These are phyloP conservation scores for Lycodopsis pacificus DNA, from an alignment of 2,797 vertebrate species.

Conservation along the genomic window DNA sequence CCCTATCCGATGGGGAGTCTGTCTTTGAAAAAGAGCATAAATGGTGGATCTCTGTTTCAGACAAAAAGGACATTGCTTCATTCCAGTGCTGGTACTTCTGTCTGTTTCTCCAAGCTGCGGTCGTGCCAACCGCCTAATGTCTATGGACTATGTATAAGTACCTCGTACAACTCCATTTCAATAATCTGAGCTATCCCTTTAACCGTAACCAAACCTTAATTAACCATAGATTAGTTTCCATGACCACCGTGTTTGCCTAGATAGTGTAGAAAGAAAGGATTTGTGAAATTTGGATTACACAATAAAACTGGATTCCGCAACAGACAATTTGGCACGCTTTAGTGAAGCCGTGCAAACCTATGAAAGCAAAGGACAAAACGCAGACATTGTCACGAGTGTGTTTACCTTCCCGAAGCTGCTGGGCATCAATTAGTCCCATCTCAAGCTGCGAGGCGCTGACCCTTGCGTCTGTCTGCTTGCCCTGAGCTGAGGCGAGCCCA, in stretches of 20 bases:
- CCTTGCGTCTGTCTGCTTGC: constrained; percentile 60
- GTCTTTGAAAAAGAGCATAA: too few relatives aligned
- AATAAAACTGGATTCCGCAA: not conserved
- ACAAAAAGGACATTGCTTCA: too few relatives aligned
- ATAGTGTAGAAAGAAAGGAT: not conserved
- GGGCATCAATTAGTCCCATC: constrained; percentile 66
- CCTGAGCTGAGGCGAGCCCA: constrained; percentile 52
- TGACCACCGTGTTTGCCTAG: not conserved
- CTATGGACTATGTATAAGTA: not conserved
- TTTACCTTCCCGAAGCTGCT: constrained; percentile 55
- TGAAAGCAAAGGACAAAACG: constrained; percentile 36
- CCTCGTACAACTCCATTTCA: too few relatives aligned
- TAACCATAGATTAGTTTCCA: too few relatives aligned
- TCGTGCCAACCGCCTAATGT: not conserved
- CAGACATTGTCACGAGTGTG: constrained; percentile 54
- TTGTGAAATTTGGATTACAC: not conserved
- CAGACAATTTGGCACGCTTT: not conserved
- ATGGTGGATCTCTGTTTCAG: too few relatives aligned
- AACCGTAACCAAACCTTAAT: not conserved
- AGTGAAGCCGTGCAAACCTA: not conserved
- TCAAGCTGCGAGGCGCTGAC: constrained; percentile 73
- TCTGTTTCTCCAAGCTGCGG: not conserved
- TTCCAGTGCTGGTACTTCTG: not conserved
- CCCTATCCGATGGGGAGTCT: too few relatives aligned
- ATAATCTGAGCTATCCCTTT: not conserved